Evolutionary conservation across 2,113 vertebrate genomes (phyloP).

Genomic region (Naja naja): DNA sequence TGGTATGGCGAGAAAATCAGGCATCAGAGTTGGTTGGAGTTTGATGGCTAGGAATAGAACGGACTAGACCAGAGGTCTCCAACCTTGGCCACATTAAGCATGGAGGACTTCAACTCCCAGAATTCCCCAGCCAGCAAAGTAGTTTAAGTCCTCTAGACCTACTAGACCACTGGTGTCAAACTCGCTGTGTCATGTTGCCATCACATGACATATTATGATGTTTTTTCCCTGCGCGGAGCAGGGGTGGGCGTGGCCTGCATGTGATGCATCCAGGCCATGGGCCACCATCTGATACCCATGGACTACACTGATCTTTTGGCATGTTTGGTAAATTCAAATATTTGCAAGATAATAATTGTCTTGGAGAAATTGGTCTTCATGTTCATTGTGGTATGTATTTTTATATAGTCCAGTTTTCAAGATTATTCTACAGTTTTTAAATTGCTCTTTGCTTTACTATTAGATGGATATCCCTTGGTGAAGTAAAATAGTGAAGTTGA

Average conservation of each 20-base stretch:
- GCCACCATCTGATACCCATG: too few species aligned
- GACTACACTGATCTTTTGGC: background rate
- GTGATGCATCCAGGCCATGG: too few species aligned
- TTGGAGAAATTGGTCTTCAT: background rate
- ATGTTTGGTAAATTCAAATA: background rate
- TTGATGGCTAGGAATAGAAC: background rate
- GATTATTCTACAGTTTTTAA: background rate
- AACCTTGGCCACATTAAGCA: too few species aligned
- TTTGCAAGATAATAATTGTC: background rate
- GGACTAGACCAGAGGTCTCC: background rate
- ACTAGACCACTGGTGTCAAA: background rate
- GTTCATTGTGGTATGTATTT: background rate
- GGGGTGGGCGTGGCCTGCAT: too few species aligned
- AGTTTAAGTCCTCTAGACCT: too few species aligned
- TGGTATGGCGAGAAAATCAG: background rate
- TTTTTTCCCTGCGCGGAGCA: too few species aligned
- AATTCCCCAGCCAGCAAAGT: too few species aligned
- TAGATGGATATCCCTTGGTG: background rate
- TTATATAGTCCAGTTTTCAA: background rate
- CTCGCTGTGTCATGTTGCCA: too few species aligned
- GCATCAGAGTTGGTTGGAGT: background rate
- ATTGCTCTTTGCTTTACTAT: background rate
- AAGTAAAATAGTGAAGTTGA: background rate
- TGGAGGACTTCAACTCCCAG: too few species aligned
- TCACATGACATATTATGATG: fast-evolving